Percentiles rank a stretch among this genome's conserved stretches.
phyloP scores from a whole-genome alignment of 64 coral and sea anemone species.

The Stichodactyla mertensii region DNA sequence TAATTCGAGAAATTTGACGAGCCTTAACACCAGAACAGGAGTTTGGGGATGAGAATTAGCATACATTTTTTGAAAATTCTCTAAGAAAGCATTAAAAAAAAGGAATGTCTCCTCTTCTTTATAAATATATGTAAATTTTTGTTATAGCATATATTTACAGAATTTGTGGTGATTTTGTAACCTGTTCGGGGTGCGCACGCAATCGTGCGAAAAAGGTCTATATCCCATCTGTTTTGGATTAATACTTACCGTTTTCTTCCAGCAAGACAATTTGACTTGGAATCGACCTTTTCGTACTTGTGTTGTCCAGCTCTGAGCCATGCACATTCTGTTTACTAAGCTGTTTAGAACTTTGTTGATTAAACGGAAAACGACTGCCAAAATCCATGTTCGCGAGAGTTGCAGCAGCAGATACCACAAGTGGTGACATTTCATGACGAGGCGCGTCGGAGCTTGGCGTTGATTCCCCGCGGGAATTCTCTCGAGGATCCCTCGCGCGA shows the following conservation, averaged over 20 bases:
- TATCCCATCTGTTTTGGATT: too few species aligned
- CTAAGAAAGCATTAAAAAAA: too few species aligned
- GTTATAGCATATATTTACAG: too few species aligned
- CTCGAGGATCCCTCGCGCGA: not conserved
- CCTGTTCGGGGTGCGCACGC: too few species aligned
- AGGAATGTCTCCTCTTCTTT: too few species aligned
- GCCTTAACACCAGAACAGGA: too few species aligned
- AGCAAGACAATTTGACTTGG: not conserved
- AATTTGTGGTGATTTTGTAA: too few species aligned
- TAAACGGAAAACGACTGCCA: not conserved
- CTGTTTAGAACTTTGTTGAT: not conserved
- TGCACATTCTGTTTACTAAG: not conserved
- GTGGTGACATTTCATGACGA: constrained; percentile 24
- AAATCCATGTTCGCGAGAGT: constrained; percentile 51
- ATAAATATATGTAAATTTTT: too few species aligned
- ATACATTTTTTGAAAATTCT: too few species aligned
- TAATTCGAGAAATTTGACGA: too few species aligned
- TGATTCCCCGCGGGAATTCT: not conserved
- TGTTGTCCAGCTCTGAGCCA: not conserved
- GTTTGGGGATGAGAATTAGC: too few species aligned
- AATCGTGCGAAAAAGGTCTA: too few species aligned
- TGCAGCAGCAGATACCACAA: constrained; percentile 35
- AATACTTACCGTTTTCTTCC: not conserved
- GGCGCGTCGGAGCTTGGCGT: not conserved
- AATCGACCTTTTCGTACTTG: not conserved